Evolutionary conservation across 2,888 invertebrate species (phyloP), one percentile per base, ranked within the genome.

Genomic region (Psylliodes chrysocephalus): DNA sequence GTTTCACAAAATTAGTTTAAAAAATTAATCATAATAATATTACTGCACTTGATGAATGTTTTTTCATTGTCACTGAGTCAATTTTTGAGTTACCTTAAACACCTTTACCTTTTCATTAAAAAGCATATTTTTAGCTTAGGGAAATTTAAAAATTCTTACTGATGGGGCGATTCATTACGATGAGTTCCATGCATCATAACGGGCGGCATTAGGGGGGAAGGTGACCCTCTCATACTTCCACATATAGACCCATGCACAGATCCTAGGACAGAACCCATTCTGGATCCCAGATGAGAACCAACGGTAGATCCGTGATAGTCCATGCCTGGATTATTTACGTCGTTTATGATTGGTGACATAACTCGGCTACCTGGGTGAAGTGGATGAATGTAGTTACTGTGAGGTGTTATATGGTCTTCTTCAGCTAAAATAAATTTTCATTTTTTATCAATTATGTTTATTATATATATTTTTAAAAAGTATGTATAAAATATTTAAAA

Each of bases 341-440:
- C 86, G 66, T 86, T 86, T 14, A 83, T 83, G 44, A 80, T 73
- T 1, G 81, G 80, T 2, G 81, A 81, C 77, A 82, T 80, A 64
- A 82, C 77, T n/a, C 81, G 75, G 69, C 77, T 80, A 7, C 72
- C 64, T 7, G 77, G 73, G 52, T 74, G 75, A n/a, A 72, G 65
- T 2, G 73, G 68, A 15, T 72, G 73, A 60, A 77, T 72, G 69
- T 78, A 78, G 66, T 79, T 78, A 71, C 77, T 77, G 59, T 76
- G 76, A 5, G 71, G 71, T 17, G 80, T 71, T 66, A 88, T 81
- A 81, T 91, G 91, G 81, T 91, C 91, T 83, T 91, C 91, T 82
- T 91, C 91, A 69, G 91, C 91, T 89, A 82, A 71, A 82, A 82
- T 5, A 25, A 25, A 5, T 25, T 25, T 25, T 25, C 7, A 25